Conservation (phyloP, 2,888 invertebrate species). For the Achlya flavicornis region DNA sequence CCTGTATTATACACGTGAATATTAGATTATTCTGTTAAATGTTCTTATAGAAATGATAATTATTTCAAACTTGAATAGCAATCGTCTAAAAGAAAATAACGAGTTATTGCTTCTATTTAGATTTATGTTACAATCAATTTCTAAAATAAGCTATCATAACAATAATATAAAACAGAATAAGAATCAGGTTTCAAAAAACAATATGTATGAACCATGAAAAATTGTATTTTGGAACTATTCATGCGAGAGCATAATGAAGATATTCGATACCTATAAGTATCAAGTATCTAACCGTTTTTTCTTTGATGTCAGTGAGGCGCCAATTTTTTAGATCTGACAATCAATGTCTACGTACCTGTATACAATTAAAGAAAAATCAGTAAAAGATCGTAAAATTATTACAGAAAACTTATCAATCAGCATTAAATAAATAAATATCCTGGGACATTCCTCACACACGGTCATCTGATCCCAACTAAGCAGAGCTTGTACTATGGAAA, state of each 20-base stretch:
- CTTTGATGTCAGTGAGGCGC: slow-evolving; percentile 60
- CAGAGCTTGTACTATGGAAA: too few relatives aligned
- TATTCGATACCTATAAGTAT: slow-evolving; percentile 58
- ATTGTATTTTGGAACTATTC: slow-evolving; percentile 62
- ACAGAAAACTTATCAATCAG: not conserved
- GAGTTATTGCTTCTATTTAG: not conserved
- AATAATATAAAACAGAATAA: slow-evolving; percentile 33
- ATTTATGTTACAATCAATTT: slow-evolving; percentile 8
- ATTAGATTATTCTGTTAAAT: slow-evolving; percentile 17
- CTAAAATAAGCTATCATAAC: slow-evolving; percentile 38
- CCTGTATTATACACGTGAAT: slow-evolving; percentile 37
- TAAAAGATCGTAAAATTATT: not conserved
- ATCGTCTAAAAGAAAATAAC: not conserved
- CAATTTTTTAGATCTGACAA: slow-evolving; percentile 50
- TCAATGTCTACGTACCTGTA: slow-evolving; percentile 26
- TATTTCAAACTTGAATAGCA: not conserved
- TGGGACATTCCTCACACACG: too few relatives aligned
- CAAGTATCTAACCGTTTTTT: slow-evolving; percentile 54
- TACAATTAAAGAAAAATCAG: slow-evolving; percentile 19
- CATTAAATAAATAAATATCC: too few relatives aligned
- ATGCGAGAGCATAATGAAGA: slow-evolving; percentile 56
- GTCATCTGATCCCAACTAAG: too few relatives aligned
- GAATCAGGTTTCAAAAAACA: slow-evolving; percentile 50
- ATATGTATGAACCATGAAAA: slow-evolving; percentile 60
- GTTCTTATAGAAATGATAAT: not conserved